Evolutionary conservation across 2,113 vertebrate genomes (phyloP).

Genomic region (Scopus umbretta): DNA sequence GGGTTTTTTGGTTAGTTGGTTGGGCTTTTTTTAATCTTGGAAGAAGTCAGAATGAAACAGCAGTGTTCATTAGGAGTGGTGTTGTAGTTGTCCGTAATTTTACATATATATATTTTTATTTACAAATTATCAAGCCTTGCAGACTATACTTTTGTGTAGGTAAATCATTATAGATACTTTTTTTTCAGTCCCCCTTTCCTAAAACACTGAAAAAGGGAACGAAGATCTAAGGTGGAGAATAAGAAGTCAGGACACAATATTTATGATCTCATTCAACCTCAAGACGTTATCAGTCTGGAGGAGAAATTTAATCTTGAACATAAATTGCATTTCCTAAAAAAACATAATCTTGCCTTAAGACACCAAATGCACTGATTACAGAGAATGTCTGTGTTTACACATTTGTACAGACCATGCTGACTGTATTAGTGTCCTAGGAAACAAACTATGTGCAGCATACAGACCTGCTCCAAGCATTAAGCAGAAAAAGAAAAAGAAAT

Average conservation of each 20-base stretch:
- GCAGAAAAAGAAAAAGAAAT: constrained; percentile 68
- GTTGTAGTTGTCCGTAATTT: neutral
- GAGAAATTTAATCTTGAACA: constrained; percentile 77
- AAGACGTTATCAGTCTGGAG: constrained; percentile 76
- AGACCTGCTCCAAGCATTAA: constrained; percentile 67
- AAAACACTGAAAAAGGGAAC: constrained; percentile 16
- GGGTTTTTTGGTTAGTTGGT: too few relatives aligned
- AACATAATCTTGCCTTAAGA: constrained; percentile 84
- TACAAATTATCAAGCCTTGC: neutral
- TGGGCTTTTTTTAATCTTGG: neutral
- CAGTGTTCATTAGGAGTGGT: neutral
- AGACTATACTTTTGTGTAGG: neutral
- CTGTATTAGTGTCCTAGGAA: constrained; percentile 80
- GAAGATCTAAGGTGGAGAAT: constrained; percentile 40
- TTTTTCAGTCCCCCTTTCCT: neutral
- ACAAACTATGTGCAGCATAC: constrained; percentile 62
- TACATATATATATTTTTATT: neutral
- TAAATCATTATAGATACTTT: neutral
- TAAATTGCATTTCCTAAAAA: constrained; percentile 86
- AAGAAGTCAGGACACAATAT: constrained; percentile 62
- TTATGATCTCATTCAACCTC: constrained; percentile 74
- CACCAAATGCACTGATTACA: constrained; percentile 79
- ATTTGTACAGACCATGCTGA: constrained; percentile 78
- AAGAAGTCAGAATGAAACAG: neutral
- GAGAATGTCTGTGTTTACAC: constrained; percentile 86